Evolutionary conservation across 2,797 vertebrate species (phyloP).

Genomic region (Phrynocephalus guinanensis): DNA sequence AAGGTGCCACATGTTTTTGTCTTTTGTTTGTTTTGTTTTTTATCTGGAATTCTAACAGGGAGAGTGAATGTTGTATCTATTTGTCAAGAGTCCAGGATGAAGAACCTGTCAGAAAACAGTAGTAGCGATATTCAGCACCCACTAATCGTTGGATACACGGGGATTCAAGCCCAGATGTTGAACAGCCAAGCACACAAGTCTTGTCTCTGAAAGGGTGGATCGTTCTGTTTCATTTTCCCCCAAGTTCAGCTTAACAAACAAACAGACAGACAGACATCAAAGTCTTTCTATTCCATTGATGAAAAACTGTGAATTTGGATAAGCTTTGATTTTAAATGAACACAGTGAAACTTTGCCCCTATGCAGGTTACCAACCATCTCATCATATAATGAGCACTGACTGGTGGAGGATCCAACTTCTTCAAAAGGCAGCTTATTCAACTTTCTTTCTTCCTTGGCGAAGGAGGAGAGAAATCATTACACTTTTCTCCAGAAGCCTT

Average conservation of each 20-base stretch:
- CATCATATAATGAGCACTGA: neutral
- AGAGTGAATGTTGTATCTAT: neutral
- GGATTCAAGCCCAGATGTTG: neutral
- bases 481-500: neutral
- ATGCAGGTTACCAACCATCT: neutral
- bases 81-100: neutral
- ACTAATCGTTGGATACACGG: neutral
- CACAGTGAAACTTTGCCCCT: neutral
- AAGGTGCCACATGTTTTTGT: too few species aligned
- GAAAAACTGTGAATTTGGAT: neutral
- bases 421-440: neutral
- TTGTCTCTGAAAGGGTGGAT: neutral
- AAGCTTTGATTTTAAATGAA: neutral
- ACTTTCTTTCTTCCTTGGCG: neutral
- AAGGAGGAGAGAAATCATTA: neutral
- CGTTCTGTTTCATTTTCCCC: neutral
- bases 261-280: neutral
- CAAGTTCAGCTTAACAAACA: neutral
- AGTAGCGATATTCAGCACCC: neutral
- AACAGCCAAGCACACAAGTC: neutral
- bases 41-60: too few species aligned
- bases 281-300: neutral
- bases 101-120: neutral
- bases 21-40: too few species aligned
- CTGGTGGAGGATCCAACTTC: too few species aligned